Percentiles rank a stretch among this genome's conserved stretches.
These are phyloP conservation scores for Metacarcinus magister DNA, from an alignment of 2,888 invertebrate genomes.

Conservation along the genomic window DNA sequence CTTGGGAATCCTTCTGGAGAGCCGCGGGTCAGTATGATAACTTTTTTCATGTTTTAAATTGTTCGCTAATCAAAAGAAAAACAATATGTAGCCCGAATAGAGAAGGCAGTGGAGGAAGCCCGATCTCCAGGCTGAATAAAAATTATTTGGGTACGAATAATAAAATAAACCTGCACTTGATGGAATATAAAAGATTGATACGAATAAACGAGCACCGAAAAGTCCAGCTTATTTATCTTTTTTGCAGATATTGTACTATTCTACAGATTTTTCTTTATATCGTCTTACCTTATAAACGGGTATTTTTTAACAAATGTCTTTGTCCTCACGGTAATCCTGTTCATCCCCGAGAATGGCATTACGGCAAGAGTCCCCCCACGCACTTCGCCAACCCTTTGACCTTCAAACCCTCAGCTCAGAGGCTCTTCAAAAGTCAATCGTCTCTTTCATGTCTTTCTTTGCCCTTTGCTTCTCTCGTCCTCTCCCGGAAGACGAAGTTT, in stretches of 20 bases:
- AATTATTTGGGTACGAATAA: background rate
- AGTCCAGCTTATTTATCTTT: background rate
- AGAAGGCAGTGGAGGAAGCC: background rate
- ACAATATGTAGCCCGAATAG: background rate
- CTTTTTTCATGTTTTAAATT: background rate
- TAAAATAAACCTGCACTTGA: background rate
- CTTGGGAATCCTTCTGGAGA: background rate
- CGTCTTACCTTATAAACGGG: background rate
- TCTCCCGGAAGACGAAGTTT: background rate
- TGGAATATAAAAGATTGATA: background rate
- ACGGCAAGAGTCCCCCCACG: background rate
- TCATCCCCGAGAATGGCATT: background rate
- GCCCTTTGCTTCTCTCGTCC: background rate
- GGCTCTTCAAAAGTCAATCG: constrained; percentile 34
- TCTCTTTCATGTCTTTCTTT: constrained; percentile 42
- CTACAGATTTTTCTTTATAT: background rate
- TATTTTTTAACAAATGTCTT: background rate
- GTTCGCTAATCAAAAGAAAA: background rate
- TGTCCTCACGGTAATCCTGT: background rate
- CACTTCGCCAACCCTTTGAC: background rate
- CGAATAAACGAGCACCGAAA: background rate
- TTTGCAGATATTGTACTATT: background rate
- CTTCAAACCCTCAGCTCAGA: background rate
- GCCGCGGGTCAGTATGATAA: background rate
- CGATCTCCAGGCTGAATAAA: background rate